Conservation (phyloP, 1,140 invertebrate species). For the Bemisia tabaci region DNA sequence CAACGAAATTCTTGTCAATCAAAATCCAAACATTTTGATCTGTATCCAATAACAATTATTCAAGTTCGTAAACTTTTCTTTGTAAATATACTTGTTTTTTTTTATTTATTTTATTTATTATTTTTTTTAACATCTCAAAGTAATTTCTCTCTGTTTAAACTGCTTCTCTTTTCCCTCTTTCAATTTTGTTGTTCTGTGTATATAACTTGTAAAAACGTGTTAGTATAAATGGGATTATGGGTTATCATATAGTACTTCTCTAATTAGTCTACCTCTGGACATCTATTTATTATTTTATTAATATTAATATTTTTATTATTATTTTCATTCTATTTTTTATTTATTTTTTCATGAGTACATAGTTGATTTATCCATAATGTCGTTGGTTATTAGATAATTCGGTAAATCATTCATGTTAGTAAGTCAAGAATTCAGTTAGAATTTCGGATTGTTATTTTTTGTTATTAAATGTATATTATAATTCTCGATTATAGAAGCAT, state of each 20-base stretch:
- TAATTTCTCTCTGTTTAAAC: not conserved
- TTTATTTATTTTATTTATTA: too few species aligned
- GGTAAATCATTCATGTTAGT: not conserved
- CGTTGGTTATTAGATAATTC: not conserved
- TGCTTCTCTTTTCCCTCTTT: not conserved
- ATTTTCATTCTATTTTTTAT: not conserved
- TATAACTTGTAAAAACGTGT: not conserved
- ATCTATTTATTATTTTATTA: not conserved
- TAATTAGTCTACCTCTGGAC: not conserved
- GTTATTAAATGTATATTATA: not conserved
- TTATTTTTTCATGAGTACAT: not conserved
- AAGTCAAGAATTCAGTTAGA: not conserved
- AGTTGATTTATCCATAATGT: not conserved
- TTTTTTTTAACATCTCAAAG: too few species aligned
- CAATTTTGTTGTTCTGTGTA: not conserved
- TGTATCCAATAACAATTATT: too few species aligned
- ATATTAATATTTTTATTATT: not conserved
- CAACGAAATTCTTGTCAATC: not conserved
- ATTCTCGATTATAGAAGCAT: not conserved
- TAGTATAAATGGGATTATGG: not conserved
- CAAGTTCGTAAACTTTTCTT: too few species aligned
- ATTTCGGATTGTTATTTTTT: not conserved
- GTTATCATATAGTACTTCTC: not conserved
- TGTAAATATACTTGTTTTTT: not conserved
- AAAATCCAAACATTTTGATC: not conserved